Evolutionary conservation across 2,888 invertebrate genomes (phyloP), one percentile per base, ranked within the genome.

Genomic region (Caenorhabditis drosophilae): DNA sequence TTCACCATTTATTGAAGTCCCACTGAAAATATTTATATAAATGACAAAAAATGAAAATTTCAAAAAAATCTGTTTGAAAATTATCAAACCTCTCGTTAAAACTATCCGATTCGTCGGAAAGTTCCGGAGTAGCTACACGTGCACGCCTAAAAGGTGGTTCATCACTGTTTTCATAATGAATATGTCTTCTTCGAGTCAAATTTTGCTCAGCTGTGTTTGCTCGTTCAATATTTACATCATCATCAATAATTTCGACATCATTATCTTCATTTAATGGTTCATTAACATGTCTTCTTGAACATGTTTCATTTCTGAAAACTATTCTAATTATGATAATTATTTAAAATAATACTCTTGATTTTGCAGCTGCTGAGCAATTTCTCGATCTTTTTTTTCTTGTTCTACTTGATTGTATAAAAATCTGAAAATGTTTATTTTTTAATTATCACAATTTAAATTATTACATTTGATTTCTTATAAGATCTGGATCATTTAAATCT

Each of bases 341-440:
- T 31, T 31, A 31, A 31, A 31, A 9, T 9, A 31, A n/a, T n/a
- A 40, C 40, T 27, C 11, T 27, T 18, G 26, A 12, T 34, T 9
- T 22, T 52, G 42, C 20, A 52, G 11, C 16, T 7, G 22, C 9
- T 31, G 7, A 6, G 55, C 55, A 15, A 40, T 16, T 15, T 23
- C 40, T 6, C 7, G 47, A 42, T 55, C 55, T n/a, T n/a, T 25
- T 16, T 12, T 22, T 34, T 48, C 41, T 35, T 55, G 55, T 31
- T 55, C 55, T 7, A 47, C 26, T 7, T 46, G 54, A 0, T 6
- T 12, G 6, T 40, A 16, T 25, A 38, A 38, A 11, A 12, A 22
- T n/a, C 54, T 54, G 31, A 36, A 53, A 53, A 22, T 20, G 31
- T 31, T 31, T 31, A 31, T 31, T 31, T 31, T 31, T 31, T 31